Evolutionary conservation across 2,888 invertebrate genomes (phyloP).

Genomic region (Noctua fimbriata): DNA sequence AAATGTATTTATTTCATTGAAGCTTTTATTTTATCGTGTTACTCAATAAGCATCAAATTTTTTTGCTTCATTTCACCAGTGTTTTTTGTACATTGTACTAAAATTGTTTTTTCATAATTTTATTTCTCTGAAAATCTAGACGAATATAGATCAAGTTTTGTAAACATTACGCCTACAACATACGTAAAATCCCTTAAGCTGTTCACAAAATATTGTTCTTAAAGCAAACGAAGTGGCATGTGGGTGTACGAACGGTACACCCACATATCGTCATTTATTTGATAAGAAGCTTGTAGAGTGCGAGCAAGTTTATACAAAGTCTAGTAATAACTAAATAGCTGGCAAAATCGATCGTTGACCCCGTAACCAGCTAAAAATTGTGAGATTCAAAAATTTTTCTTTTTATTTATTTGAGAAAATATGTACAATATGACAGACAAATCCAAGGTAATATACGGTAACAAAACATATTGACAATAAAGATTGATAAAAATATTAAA

Average conservation of each 20-base stretch:
- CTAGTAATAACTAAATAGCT: not conserved
- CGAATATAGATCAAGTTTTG: not conserved
- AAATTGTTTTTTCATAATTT: not conserved
- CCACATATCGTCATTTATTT: not conserved
- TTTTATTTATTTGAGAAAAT: not conserved
- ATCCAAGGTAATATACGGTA: too few relatives aligned
- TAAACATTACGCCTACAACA: not conserved
- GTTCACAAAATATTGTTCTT: not conserved
- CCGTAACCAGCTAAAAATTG: not conserved
- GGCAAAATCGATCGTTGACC: not conserved
- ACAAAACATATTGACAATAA: too few relatives aligned
- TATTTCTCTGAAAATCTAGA: not conserved
- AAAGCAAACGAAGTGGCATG: not conserved
- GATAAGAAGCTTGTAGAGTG: not conserved
- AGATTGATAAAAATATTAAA: too few relatives aligned
- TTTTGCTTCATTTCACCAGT: not conserved
- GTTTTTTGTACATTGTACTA: not conserved
- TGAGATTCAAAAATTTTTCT: not conserved
- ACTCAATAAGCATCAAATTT: not conserved
- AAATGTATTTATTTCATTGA: not conserved
- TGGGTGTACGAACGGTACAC: not conserved
- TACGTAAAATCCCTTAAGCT: not conserved
- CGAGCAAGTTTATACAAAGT: not conserved
- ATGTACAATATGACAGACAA: too few relatives aligned
- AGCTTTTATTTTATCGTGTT: constrained; percentile 7